phyloP scores from a whole-genome alignment of 2,888 invertebrate species.

The Auanema sp. region DNA sequence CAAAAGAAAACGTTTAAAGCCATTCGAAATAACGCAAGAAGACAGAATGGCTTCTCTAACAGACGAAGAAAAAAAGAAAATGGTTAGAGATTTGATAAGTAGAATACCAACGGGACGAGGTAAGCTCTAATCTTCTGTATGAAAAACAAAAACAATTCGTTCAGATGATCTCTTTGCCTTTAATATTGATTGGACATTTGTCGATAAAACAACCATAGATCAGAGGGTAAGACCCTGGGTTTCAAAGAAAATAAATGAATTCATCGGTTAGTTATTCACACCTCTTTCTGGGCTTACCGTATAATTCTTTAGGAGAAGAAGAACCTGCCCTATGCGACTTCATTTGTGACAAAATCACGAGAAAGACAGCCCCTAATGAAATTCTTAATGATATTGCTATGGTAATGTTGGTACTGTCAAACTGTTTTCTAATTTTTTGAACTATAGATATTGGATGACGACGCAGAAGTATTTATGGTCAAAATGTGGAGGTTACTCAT shows the following conservation, averaged over 20 bases:
- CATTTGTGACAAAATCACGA: slow-evolving; percentile 95
- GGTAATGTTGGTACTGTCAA: slow-evolving; percentile 72
- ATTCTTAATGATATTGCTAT: slow-evolving; percentile 98
- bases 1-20: slow-evolving; percentile 54
- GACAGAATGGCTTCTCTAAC: slow-evolving; percentile 58
- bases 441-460: slow-evolving; percentile 91
- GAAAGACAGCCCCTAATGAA: slow-evolving; percentile 86
- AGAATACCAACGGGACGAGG: slow-evolving; percentile 93
- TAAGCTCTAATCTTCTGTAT: slow-evolving; percentile 1
- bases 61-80: slow-evolving; percentile 84
- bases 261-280: slow-evolving; percentile 72
- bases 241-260: slow-evolving; percentile 98
- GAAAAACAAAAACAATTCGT: slow-evolving; percentile 3
- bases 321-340: slow-evolving; percentile 98
- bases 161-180: slow-evolving; percentile 87
- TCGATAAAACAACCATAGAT: slow-evolving; percentile 83
- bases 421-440: not conserved
- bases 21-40: slow-evolving; percentile 58
- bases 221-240: slow-evolving; percentile 98
- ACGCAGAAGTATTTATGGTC: slow-evolving; percentile 98
- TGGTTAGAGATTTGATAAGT: slow-evolving; percentile 94
- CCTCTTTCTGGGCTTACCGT: too few relatives aligned
- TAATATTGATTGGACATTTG: slow-evolving; percentile 85
- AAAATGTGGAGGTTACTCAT: slow-evolving; percentile 99
- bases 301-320: slow-evolving; percentile 75